phyloP scores from a whole-genome alignment of 2,113 vertebrate species.

The Colinus virginianus region DNA sequence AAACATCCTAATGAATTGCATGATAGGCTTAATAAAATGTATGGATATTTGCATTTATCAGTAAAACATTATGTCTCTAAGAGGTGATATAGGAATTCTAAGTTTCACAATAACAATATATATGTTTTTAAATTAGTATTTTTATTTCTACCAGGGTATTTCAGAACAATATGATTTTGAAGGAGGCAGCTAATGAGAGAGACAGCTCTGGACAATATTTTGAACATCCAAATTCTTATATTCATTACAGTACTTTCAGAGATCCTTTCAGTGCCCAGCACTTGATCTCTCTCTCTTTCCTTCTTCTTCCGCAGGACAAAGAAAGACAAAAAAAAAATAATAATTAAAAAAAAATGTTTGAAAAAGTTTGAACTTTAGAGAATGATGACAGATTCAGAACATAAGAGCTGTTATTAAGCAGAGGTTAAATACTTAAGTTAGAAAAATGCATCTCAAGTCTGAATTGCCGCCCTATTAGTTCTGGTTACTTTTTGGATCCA shows the following conservation, averaged over 20 bases:
- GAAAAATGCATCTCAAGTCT: not conserved
- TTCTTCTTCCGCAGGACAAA: not conserved
- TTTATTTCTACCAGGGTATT: not conserved
- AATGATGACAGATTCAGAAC: not conserved
- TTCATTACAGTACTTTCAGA: not conserved
- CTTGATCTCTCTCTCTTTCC: accelerated
- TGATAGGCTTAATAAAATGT: not conserved
- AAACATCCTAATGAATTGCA: not conserved
- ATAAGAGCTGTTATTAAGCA: not conserved
- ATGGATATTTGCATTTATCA: not conserved
- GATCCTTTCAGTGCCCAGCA: not conserved
- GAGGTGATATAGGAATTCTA: not conserved
- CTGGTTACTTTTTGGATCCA: not conserved
- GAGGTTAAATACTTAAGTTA: not conserved
- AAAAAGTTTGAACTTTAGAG: not conserved
- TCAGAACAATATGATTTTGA: not conserved
- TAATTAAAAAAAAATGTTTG: not conserved
- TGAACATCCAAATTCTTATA: not conserved
- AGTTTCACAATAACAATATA: not conserved
- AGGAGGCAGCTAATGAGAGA: not conserved
- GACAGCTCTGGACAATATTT: not conserved
- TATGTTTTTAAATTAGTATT: too few relatives aligned
- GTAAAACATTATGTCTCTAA: not conserved
- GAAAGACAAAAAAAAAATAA: not conserved
- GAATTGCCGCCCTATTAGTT: not conserved